Evolutionary conservation across 2,797 vertebrate genomes (phyloP).

Genomic region (Bufotes viridis): DNA sequence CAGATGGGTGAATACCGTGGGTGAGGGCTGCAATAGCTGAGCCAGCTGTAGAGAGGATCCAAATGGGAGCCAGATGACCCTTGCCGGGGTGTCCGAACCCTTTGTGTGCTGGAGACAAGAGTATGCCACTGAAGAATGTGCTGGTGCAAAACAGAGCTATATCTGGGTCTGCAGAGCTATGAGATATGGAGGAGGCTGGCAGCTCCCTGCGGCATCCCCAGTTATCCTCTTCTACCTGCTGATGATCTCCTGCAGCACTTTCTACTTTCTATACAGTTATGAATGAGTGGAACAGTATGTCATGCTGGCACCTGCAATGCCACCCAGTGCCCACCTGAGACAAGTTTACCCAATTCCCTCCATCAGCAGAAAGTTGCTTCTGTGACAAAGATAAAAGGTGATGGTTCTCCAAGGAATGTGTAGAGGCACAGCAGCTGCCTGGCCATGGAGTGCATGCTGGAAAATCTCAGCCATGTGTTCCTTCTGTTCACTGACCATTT

Average conservation of each 20-base stretch:
- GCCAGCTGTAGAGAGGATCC: slow-evolving; percentile 11
- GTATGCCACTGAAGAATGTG: slow-evolving; percentile 44
- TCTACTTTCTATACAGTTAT: not conserved
- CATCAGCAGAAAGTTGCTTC: not conserved
- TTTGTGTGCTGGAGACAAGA: slow-evolving; percentile 8
- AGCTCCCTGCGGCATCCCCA: slow-evolving; percentile 69
- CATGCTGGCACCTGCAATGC: not conserved
- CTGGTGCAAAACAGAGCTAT: slow-evolving; percentile 36
- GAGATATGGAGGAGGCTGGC: slow-evolving; percentile 79
- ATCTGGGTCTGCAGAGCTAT: slow-evolving; percentile 71
- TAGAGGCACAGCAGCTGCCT: slow-evolving; percentile 1
- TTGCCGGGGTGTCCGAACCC: slow-evolving; percentile 31
- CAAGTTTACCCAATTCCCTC: too few relatives aligned
- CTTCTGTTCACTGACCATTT: slow-evolving; percentile 16
- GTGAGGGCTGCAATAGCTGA: slow-evolving; percentile 43
- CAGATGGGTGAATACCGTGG: slow-evolving; percentile 59
- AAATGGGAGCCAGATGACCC: slow-evolving; percentile 57
- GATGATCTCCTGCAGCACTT: slow-evolving; percentile 63
- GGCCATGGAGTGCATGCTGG: slow-evolving; percentile 7
- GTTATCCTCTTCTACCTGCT: slow-evolving; percentile 68
- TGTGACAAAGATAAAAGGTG: not conserved
- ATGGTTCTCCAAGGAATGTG: not conserved
- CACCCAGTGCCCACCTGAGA: not conserved
- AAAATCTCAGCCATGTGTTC: slow-evolving; percentile 32
- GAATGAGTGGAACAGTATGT: not conserved